phyloP scores from a whole-genome alignment of 1,140 invertebrate species.

The Sminthurides bifidus region DNA sequence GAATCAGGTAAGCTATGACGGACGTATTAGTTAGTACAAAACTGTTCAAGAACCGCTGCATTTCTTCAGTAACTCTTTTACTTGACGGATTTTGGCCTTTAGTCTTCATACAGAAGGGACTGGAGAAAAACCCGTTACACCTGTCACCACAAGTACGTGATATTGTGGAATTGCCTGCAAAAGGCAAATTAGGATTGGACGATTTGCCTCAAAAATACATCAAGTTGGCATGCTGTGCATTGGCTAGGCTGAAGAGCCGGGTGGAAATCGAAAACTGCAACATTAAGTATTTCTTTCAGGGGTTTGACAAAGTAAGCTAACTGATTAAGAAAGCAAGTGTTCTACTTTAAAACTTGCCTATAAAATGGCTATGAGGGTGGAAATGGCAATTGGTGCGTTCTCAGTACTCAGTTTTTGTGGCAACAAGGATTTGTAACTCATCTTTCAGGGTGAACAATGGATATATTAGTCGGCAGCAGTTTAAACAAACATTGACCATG shows the following conservation, averaged over 20 bases:
- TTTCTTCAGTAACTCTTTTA: not conserved
- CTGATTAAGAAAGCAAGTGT: no score
- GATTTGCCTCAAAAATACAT: constrained; percentile 20
- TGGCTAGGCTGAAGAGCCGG: constrained; percentile 23
- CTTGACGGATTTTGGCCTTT: not conserved
- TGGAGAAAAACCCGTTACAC: constrained; percentile 24
- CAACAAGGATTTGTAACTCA: no score
- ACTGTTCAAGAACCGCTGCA: no score
- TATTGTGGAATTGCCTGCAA: constrained; percentile 17
- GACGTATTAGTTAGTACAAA: no score
- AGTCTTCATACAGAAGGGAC: constrained; percentile 30
- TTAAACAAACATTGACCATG: constrained; percentile 50
- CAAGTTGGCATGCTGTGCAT: constrained; percentile 28
- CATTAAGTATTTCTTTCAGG: constrained; percentile 31
- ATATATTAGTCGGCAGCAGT: constrained; percentile 51
- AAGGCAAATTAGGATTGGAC: constrained; percentile 20
- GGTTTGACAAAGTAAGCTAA: constrained; percentile 30
- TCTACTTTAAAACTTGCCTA: no score
- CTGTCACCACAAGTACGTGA: constrained; percentile 22
- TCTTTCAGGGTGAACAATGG: constrained; percentile 48
- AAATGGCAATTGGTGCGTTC: no score
- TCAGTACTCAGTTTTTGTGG: no score
- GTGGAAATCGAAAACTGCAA: constrained; percentile 30
- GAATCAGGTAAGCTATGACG: constrained; percentile 31
- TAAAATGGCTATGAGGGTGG: no score